These are phyloP conservation scores for Pachypanchax playfairii DNA, from an alignment of 2,113 vertebrate species.

Conservation along the genomic window DNA sequence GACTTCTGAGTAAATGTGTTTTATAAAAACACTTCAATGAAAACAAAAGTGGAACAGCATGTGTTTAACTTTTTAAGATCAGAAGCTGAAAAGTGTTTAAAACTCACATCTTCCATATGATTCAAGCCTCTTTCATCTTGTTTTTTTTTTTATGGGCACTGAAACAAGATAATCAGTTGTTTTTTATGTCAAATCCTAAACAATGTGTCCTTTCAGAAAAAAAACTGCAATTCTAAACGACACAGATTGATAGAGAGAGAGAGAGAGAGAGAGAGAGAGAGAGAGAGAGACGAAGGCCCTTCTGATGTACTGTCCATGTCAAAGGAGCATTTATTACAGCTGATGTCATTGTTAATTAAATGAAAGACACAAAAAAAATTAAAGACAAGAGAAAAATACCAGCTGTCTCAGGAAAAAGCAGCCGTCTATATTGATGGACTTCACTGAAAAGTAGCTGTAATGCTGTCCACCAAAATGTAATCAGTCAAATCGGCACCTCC, in stretches of 20 bases:
- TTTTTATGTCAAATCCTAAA: slow-evolving; percentile 22
- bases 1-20: slow-evolving; percentile 18
- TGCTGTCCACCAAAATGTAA: slow-evolving; percentile 69
- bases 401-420: slow-evolving; percentile 39
- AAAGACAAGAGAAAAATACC: slow-evolving; percentile 24
- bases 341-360: slow-evolving; percentile 71
- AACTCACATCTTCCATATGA: slow-evolving; percentile 8
- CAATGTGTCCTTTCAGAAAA: slow-evolving; percentile 24
- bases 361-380: slow-evolving; percentile 55
- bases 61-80: slow-evolving; percentile 30
- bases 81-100: slow-evolving; percentile 22
- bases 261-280: slow-evolving; percentile 20
- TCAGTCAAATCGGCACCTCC: slow-evolving; percentile 72
- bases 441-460: slow-evolving; percentile 47
- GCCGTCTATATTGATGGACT: slow-evolving; percentile 60
- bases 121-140: slow-evolving; percentile 14
- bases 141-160: slow-evolving; percentile 5
- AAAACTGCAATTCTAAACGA: no score
- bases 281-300: slow-evolving; percentile 21
- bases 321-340: slow-evolving; percentile 52
- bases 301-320: slow-evolving; percentile 64
- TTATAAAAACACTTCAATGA: slow-evolving; percentile 16
- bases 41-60: slow-evolving; percentile 12
- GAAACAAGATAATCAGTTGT: slow-evolving; percentile 14
- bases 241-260: slow-evolving; percentile 21